Conservation (phyloP, 2,888 invertebrate genomes). For the Epiperipatus broadwayi region DNA sequence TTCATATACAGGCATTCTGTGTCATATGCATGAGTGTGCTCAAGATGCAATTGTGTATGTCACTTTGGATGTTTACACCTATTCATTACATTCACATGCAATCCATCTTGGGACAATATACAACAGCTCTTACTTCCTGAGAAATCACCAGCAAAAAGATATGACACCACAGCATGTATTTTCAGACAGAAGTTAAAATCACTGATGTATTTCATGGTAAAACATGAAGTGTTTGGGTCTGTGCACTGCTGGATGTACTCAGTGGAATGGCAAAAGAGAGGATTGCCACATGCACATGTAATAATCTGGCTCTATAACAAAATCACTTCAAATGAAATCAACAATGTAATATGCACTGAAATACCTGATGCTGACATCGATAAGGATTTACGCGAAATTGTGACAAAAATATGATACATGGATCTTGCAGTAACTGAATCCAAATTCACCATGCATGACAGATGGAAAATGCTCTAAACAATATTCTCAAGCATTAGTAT, state of each 20-base stretch:
- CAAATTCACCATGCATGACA: slow-evolving; percentile 15
- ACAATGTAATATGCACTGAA: too few species aligned
- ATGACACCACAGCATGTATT: slow-evolving; percentile 19
- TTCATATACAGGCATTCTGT: slow-evolving; percentile 15
- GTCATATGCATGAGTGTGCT: slow-evolving; percentile 17
- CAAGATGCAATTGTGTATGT: slow-evolving; percentile 22
- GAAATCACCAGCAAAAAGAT: slow-evolving; percentile 18
- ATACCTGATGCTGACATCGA: too few species aligned
- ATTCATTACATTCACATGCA: slow-evolving; percentile 25
- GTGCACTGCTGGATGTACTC: slow-evolving; percentile 16
- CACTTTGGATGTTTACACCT: too few species aligned
- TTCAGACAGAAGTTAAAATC: slow-evolving; percentile 18
- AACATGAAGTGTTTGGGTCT: slow-evolving; percentile 18
- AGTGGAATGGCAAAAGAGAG: slow-evolving; percentile 22
- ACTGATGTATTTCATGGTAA: slow-evolving; percentile 16
- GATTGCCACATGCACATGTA: slow-evolving; percentile 20
- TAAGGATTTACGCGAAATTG: slow-evolving; percentile 14
- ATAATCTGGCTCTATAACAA: slow-evolving; percentile 17
- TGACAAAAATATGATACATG: slow-evolving; percentile 18
- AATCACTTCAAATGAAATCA: slow-evolving; percentile 15
- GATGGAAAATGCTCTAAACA: too few species aligned
- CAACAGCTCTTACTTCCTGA: slow-evolving; percentile 16
- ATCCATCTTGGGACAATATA: slow-evolving; percentile 20
- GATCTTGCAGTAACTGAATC: slow-evolving; percentile 17
- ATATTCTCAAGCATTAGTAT: background rate